A percentile compares a stretch with the other conserved stretches of the same genome.
phyloP scores from a whole-genome alignment of 2,797 vertebrate species.

The Eulemur mongoz region DNA sequence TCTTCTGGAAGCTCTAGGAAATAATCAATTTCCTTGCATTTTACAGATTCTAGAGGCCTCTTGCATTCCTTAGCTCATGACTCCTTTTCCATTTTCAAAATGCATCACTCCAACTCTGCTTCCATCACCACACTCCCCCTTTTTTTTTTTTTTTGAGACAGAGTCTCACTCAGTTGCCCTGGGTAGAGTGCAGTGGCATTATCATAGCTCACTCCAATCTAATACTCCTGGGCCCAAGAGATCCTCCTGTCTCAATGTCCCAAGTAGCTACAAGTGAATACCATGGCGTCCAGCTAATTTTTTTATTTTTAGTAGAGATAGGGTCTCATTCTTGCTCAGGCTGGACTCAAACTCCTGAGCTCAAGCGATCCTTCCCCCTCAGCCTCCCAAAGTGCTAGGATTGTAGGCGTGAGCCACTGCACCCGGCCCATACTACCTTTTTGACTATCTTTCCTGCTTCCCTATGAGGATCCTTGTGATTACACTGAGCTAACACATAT shows the following conservation, averaged over 20 bases:
- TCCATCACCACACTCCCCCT: background rate
- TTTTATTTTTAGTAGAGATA: background rate
- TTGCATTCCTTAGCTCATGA: background rate
- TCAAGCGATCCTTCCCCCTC: too few species aligned
- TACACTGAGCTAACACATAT: background rate
- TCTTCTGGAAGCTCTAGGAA: slow-evolving; percentile 2
- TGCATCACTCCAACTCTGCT: background rate
- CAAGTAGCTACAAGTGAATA: background rate
- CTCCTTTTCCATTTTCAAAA: slow-evolving; percentile 7
- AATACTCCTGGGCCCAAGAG: background rate
- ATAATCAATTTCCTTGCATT: background rate
- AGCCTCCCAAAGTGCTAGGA: too few species aligned
- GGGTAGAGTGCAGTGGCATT: too few species aligned
- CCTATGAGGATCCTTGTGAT: background rate
- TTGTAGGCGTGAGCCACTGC: too few species aligned
- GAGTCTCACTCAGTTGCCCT: too few species aligned
- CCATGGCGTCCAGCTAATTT: too few species aligned
- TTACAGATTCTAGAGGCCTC: background rate
- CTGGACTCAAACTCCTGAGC: too few species aligned
- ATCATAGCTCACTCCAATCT: background rate
- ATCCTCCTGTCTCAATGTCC: background rate
- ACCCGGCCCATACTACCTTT: background rate
- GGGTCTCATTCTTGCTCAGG: too few species aligned
- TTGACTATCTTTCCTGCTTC: background rate
- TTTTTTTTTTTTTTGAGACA: background rate